Evolutionary conservation across 2,797 vertebrate species (phyloP), one percentile per base, ranked within the genome.

Genomic region (Lepidocolaptes lacrymiger): DNA sequence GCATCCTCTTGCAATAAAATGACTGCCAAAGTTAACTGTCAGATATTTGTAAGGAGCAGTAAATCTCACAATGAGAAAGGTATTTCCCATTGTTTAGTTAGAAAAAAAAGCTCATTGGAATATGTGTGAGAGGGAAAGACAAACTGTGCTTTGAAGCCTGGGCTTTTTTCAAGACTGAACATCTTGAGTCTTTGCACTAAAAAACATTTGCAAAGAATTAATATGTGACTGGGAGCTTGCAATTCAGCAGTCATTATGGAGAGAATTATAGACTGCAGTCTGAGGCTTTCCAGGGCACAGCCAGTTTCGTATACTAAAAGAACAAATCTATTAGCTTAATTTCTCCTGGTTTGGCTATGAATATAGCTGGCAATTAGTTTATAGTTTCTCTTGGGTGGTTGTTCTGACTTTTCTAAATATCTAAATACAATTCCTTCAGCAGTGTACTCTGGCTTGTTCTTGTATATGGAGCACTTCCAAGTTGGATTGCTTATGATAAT

Each of bases 51-150:
- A 96, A 76, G 49, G 66, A 91, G 91, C 85, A 96, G 93, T 96
- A 97, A 97, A 95, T 96, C 90, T 92, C 85, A 88, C 55, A 63
- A 64, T 71, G 76, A 90, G 89, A 96, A 95, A 96, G 73, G 89
- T 91, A 96, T 96, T 97, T 96, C 92, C 90, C 79, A 92, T 88
- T 94, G 66, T 97, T 97, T 79, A 89, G 59, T 71, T 7, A 46
- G 90, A 67, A 63, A 64, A 46, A 27, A 67, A 34, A 48, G 14
- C 77, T 84, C 13, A 2, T 43, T 95, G 78, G 72, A 91, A 67
- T 93, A 84, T 71, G 14, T 74, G 32, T 69, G 44, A 71, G 75
- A 67, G 37, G 49, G 69, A 90, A 94, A 88, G 63, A 85, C 12
- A 75, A 89, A 82, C 34, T 80, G 36, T 74, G 63, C 49, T 94